Conservation (phyloP, 2,113 vertebrate genomes). For the Caranx melampygus region DNA sequence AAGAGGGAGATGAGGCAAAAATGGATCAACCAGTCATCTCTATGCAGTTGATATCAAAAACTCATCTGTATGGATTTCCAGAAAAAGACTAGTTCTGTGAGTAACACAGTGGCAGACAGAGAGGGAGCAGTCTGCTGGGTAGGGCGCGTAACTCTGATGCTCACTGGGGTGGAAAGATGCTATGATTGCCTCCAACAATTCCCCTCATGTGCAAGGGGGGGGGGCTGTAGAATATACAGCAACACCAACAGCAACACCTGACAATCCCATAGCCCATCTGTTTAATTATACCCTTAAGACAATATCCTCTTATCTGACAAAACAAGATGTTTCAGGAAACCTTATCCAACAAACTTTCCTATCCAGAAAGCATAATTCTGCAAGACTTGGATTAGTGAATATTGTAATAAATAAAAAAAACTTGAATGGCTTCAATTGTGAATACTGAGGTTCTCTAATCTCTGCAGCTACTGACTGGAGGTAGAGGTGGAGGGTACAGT, state of each 20-base stretch:
- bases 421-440: background rate
- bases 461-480: background rate
- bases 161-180: conserved; percentile 24
- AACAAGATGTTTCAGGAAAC: background rate
- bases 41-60: background rate
- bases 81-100: conserved; percentile 8
- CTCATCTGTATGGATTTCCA: conserved; percentile 46
- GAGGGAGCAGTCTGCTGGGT: background rate
- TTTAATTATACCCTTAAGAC: background rate
- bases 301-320: background rate
- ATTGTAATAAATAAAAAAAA: background rate
- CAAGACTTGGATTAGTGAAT: background rate
- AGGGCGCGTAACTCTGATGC: conserved; percentile 1
- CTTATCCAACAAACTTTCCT: background rate
- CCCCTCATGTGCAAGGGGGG: background rate
- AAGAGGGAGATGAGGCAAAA: conserved; percentile 13
- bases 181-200: background rate
- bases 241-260: background rate
- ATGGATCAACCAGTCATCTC: conserved; percentile 1
- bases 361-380: background rate
- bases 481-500: background rate
- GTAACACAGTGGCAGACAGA: conserved; percentile 14
- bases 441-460: background rate
- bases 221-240: background rate
- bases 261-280: background rate